These are phyloP conservation scores for Lysandra bellargus DNA, from an alignment of 2,888 invertebrate species.

Conservation along the genomic window DNA sequence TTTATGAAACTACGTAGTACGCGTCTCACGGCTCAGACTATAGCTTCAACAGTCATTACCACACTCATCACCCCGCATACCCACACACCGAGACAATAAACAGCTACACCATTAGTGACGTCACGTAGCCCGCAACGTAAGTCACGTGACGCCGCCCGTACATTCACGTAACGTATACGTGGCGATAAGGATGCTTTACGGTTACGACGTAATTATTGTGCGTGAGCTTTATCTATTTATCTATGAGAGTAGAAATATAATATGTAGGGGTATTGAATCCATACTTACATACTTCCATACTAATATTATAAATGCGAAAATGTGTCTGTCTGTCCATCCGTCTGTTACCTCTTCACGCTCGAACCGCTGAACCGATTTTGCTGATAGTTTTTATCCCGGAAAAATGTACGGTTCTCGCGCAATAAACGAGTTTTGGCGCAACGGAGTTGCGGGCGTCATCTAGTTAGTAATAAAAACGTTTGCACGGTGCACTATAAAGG, in stretches of 20 bases:
- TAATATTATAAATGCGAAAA: too few relatives aligned
- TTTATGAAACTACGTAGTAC: too few relatives aligned
- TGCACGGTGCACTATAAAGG: background rate
- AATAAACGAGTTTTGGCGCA: too few relatives aligned
- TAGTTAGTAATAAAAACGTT: background rate
- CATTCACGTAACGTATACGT: slow-evolving; percentile 3
- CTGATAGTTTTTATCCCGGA: too few relatives aligned
- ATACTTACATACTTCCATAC: too few relatives aligned
- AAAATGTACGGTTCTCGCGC: too few relatives aligned
- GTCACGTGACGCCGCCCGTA: slow-evolving; percentile 7
- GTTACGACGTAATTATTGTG: slow-evolving; percentile 7
- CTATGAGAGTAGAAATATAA: background rate
- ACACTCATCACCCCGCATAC: background rate
- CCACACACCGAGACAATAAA: background rate
- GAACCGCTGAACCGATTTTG: too few relatives aligned
- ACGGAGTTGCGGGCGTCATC: too few relatives aligned
- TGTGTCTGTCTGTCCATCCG: too few relatives aligned
- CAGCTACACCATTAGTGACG: background rate
- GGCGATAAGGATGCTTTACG: slow-evolving; percentile 8
- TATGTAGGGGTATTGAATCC: background rate
- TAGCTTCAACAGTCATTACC: too few relatives aligned
- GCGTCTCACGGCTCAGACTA: too few relatives aligned
- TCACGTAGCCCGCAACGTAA: background rate
- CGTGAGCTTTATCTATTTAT: background rate
- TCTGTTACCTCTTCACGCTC: too few relatives aligned